A percentile compares a stretch with the other conserved stretches of the same genome.
Conservation (phyloP, 2,113 vertebrate genomes). For the Malurus elegans region DNA sequence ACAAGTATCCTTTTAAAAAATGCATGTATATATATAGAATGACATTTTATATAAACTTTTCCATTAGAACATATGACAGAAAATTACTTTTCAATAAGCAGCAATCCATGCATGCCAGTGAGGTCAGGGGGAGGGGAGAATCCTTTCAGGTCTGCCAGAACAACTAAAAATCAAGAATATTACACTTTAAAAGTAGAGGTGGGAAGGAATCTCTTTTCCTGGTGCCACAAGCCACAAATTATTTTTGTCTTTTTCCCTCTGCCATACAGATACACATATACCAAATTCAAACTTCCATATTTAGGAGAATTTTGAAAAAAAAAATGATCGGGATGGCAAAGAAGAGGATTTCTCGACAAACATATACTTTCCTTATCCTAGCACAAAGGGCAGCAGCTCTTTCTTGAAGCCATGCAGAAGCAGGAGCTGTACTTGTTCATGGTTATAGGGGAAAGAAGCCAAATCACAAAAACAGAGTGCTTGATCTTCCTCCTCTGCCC, state of each 20-base stretch:
- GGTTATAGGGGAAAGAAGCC: background rate
- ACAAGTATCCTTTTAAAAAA: slow-evolving; percentile 3
- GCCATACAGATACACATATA: background rate
- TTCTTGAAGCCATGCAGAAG: background rate
- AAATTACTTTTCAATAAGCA: slow-evolving; percentile 64
- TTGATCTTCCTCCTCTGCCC: background rate
- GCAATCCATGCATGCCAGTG: background rate
- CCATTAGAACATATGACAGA: slow-evolving; percentile 45
- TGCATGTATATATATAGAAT: background rate
- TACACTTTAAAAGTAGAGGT: slow-evolving; percentile 25
- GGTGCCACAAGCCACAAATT: background rate
- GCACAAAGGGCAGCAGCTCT: background rate
- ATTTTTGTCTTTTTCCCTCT: background rate
- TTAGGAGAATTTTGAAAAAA: background rate
- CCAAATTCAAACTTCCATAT: background rate
- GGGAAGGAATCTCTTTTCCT: slow-evolving; percentile 10
- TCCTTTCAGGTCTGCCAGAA: slow-evolving; percentile 45
- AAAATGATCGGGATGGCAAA: background rate
- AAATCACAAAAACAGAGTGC: background rate
- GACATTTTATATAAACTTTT: slow-evolving; percentile 42
- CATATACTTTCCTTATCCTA: background rate
- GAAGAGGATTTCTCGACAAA: background rate
- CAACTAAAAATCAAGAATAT: slow-evolving; percentile 39
- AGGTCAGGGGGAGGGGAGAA: slow-evolving; percentile 47
- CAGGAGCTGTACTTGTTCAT: background rate